Conservation (phyloP, 2,113 vertebrate species). For the Eclectus roratus region DNA sequence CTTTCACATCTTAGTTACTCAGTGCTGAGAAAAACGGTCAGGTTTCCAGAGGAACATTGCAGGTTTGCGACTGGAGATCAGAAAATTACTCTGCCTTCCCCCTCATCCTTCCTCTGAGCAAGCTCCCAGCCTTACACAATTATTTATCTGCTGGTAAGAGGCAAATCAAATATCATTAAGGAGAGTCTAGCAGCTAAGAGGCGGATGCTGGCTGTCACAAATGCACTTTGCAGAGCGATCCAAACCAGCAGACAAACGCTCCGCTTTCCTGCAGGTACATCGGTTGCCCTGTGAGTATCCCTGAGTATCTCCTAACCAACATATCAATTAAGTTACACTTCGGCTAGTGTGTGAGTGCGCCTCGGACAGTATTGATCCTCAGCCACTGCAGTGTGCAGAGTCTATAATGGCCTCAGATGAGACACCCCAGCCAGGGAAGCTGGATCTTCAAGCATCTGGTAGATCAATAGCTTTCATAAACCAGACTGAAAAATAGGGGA, state of each 20-base stretch:
- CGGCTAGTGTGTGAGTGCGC: neutral
- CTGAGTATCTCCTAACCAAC: neutral
- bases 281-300: neutral
- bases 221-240: fast-evolving
- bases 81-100: neutral
- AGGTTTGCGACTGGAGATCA: neutral
- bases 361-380: neutral
- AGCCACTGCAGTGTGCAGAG: neutral
- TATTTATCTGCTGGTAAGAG: neutral
- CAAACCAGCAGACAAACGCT: fast-evolving
- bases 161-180: slow-evolving; percentile 11
- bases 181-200: neutral
- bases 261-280: neutral
- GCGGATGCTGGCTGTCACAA: neutral
- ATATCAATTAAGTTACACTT: neutral
- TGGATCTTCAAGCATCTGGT: slow-evolving; percentile 22
- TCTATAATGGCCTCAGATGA: slow-evolving; percentile 28
- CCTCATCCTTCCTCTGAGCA: neutral
- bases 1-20: neutral
- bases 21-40: neutral
- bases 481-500: slow-evolving; percentile 66
- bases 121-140: neutral
- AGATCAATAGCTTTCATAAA: slow-evolving; percentile 70
- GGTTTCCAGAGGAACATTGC: neutral
- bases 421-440: neutral